Percentiles rank a stretch among this genome's conserved stretches.
phyloP scores from a whole-genome alignment of 2,797 vertebrate species.

The Typhlichthys subterraneus region DNA sequence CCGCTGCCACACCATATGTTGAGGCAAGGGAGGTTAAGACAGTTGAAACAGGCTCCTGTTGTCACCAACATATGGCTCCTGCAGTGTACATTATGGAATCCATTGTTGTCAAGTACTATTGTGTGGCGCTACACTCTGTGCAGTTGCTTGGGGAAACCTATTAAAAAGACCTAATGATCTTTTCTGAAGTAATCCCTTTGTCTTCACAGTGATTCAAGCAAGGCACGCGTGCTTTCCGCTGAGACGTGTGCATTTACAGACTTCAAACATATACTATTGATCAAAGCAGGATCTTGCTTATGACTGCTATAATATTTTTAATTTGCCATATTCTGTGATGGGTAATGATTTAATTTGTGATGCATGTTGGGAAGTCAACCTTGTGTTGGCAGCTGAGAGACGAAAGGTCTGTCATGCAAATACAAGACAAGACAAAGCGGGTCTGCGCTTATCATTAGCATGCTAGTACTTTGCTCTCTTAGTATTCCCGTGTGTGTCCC shows the following conservation, averaged over 20 bases:
- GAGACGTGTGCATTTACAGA: slow-evolving; percentile 47
- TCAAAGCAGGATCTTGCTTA: slow-evolving; percentile 50
- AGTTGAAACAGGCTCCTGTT: slow-evolving; percentile 45
- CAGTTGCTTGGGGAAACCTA: slow-evolving; percentile 37
- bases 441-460: slow-evolving; percentile 26
- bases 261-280: slow-evolving; percentile 50
- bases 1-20: slow-evolving; percentile 62
- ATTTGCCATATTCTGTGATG: slow-evolving; percentile 22
- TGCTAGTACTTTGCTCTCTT: slow-evolving; percentile 39
- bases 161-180: slow-evolving; percentile 62
- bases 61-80: slow-evolving; percentile 58
- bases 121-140: slow-evolving; percentile 25
- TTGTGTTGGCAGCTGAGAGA: slow-evolving; percentile 11
- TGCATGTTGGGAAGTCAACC: too few species aligned
- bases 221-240: slow-evolving; percentile 41
- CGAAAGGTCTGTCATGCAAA: too few species aligned
- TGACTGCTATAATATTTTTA: slow-evolving; percentile 11
- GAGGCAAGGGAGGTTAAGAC: slow-evolving; percentile 46
- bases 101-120: slow-evolving; percentile 36
- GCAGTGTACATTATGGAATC: slow-evolving; percentile 40
- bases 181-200: slow-evolving; percentile 51
- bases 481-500: slow-evolving; percentile 48
- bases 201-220: slow-evolving; percentile 46
- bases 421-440: too few species aligned
- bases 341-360: slow-evolving; percentile 20